Evolutionary conservation across 2,888 invertebrate species (phyloP), one percentile per base, ranked within the genome.

Genomic region (Alitta virens): DNA sequence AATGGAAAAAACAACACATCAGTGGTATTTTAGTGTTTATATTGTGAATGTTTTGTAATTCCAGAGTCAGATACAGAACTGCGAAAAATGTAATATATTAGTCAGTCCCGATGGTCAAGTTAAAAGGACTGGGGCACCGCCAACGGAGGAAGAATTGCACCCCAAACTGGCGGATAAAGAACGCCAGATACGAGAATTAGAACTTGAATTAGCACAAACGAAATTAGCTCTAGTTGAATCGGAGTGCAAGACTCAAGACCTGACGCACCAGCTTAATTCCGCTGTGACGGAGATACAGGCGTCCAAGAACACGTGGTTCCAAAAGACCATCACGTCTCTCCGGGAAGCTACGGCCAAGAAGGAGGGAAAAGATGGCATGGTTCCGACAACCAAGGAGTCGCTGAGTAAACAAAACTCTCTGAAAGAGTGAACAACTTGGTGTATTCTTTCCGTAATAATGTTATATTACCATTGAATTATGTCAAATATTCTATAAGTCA

Each of bases 181-280:
- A 50, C 66, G 71, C 24, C 72, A 76, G 68, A 74, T 80, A 23
- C 72, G 94, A 2, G 95, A 94, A 79, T 84, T 99, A 21, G 99
- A 99, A 81, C 85, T 97, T 63, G 97, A 99, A 77, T 84, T 99
- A 71, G 99, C 98, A 1, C 93, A 95, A 80, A 94, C 97, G 0
- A 99, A 99, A 82, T 85, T 99, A 69, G 95, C 94, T 0, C 90
- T 97, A 70, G 99, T 98, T 3, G 96, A 99, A 83, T 92, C 95
- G 1, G 93, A 97, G 84, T 97, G 97, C 84, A 89, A 90, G 78
- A 95, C 94, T 83, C 96, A 96, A 87, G 91, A 80, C 63, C 84
- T 98, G 67, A 92, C 91, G 43, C 96, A 98, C 83, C 92, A 94
- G 77, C 84, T 96, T 60, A 90, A 90, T 75, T 87, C 91, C 0